Conservation (phyloP, 2,888 invertebrate species). For the Aleiodes alternator region DNA sequence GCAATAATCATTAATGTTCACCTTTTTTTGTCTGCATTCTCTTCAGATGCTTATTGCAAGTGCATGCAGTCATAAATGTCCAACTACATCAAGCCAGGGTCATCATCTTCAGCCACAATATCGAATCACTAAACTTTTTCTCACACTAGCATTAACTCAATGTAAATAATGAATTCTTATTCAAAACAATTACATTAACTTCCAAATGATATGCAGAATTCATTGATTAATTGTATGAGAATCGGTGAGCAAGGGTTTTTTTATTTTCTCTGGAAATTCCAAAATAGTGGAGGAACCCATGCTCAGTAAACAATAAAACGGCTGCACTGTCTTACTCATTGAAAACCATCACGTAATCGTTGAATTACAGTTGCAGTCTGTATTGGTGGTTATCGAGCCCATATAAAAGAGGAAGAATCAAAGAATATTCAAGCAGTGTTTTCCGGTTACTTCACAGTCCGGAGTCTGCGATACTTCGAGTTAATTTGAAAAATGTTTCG, state of each 20-base stretch:
- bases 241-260: background rate
- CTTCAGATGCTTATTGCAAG: background rate
- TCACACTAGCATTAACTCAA: background rate
- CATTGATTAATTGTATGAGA: background rate
- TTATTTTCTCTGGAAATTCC: constrained; percentile 53
- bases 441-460: constrained; percentile 15
- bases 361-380: constrained; percentile 45
- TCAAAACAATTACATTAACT: background rate
- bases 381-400: constrained; percentile 45
- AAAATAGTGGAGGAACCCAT: constrained; percentile 43
- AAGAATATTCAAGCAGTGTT: constrained; percentile 40
- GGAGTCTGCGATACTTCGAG: constrained; percentile 17
- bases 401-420: constrained; percentile 54
- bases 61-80: background rate
- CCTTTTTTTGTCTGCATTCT: background rate
- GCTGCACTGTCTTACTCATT: constrained; percentile 49
- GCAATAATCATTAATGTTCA: background rate
- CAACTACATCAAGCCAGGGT: background rate
- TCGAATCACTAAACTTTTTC: constrained; percentile 6
- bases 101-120: constrained; percentile 1
- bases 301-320: constrained; percentile 46
- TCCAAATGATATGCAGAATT: background rate
- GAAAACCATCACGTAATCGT: constrained; percentile 50
- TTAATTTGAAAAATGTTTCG: constrained; percentile 36
- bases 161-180: background rate